Percentiles rank a stretch among this genome's conserved stretches.
These are phyloP conservation scores for Natrix natrix DNA, from an alignment of 2,797 vertebrate species.

Conservation along the genomic window DNA sequence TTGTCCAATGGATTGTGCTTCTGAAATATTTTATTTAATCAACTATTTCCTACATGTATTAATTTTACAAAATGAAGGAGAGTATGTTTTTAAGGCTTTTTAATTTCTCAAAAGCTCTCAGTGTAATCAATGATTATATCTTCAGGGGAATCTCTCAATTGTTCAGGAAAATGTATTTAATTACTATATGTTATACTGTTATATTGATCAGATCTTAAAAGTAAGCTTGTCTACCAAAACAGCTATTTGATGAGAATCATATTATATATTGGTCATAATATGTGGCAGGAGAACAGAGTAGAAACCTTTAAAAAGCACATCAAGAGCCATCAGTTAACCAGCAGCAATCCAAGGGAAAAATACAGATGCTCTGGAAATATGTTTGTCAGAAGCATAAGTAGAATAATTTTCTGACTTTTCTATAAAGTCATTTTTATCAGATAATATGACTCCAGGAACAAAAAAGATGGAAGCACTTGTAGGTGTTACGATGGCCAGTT, in stretches of 20 bases:
- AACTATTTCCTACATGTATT: background rate
- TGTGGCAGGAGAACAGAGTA: background rate
- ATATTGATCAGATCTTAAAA: background rate
- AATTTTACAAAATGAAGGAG: background rate
- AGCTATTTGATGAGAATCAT: background rate
- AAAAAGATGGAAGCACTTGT: slow-evolving; percentile 16
- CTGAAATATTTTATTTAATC: background rate
- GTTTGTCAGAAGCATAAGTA: background rate
- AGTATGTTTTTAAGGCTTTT: background rate
- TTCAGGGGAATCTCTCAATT: background rate
- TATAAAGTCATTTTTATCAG: slow-evolving; percentile 15
- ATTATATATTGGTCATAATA: background rate
- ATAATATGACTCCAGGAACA: background rate
- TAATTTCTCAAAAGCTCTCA: background rate
- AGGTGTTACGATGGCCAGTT: slow-evolving; percentile 3
- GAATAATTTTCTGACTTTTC: background rate
- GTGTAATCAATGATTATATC: background rate
- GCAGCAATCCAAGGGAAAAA: background rate
- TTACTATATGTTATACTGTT: background rate
- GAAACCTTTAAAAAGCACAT: background rate
- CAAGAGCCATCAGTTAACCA: background rate
- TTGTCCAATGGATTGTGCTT: background rate
- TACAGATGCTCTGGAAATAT: background rate
- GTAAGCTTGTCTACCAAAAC: background rate
- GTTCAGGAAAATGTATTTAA: background rate